A percentile compares a stretch with the other conserved stretches of the same genome.
phyloP scores from a whole-genome alignment of 2,888 invertebrate genomes.

The Ashinkailepas kermadecensis region DNA sequence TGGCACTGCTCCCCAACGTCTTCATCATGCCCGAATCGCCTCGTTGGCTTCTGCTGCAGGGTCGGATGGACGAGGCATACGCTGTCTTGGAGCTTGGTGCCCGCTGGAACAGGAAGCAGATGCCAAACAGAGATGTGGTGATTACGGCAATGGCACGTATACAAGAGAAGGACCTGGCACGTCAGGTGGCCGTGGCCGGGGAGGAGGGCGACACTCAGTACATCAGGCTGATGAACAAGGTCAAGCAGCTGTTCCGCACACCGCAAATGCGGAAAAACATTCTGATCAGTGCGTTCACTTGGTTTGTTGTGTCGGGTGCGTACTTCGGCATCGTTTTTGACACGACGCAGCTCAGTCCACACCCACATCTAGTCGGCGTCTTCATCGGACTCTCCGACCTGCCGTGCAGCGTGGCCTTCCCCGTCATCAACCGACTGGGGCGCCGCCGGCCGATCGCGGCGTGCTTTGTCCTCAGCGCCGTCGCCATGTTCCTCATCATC shows the following conservation, averaged over 20 bases:
- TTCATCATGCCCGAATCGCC: constrained; percentile 69
- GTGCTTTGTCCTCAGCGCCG: constrained; percentile 43
- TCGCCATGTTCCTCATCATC: constrained; percentile 43
- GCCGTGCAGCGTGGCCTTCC: constrained; percentile 42
- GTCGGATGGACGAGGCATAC: constrained; percentile 54
- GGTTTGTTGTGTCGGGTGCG: constrained; percentile 39
- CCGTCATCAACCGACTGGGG: constrained; percentile 43
- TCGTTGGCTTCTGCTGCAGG: constrained; percentile 64
- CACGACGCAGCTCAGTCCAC: constrained; percentile 43
- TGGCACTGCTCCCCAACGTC: constrained; percentile 50
- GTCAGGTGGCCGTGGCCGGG: not conserved
- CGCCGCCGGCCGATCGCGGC: constrained; percentile 43
- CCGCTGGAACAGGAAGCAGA: not conserved
- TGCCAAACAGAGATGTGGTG: not conserved
- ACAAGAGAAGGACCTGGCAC: not conserved
- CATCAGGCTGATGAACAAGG: not conserved
- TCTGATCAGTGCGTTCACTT: not conserved
- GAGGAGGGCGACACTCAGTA: no score
- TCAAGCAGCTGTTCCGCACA: not conserved
- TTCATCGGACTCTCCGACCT: constrained; percentile 46
- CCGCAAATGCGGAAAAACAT: not conserved
- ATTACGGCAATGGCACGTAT: not conserved
- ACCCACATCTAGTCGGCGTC: constrained; percentile 47
- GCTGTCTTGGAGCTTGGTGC: not conserved
- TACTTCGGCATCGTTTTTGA: constrained; percentile 45